Base-by-base conservation (phyloP, 2,888 invertebrate species). In the Penaeus monodon region DNA sequence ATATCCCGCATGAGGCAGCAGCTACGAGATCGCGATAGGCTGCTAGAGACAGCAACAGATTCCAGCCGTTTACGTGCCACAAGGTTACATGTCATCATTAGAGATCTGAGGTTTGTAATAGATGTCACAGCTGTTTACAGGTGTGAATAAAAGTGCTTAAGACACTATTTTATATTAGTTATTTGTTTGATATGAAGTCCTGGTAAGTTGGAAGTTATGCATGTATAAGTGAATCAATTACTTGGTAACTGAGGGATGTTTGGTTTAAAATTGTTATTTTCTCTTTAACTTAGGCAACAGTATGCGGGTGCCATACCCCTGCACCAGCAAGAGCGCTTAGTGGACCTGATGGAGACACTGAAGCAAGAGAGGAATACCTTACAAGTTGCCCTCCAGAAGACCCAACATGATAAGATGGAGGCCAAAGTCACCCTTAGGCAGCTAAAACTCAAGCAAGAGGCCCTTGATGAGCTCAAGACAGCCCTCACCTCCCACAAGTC, bases 291-390 rank as follows among this genome's bases (percentile, higher is more conserved):
- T 84, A 89, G 89, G 65, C 86, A 81, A 49, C 86, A 86, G 78
- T 89, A 86, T 78, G 80, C 86, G 14, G 89, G 89, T 44, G 89
- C 89, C 49, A 84, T 89, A 24, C 89, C 89, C 17, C 84, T 89
- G 27, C 63, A 81, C 20, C 84, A 89, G 44, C 89, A 89, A 74
- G 89, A 89, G 44, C 86, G 84, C 22, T 22, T 80, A 66, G 80
- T 78, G 22, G 84, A 84, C 17, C 29, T 84, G 10, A n/a, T 86
- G 78, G 79, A 83, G 20, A 73, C 70, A 20, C n/a, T 89, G 78
- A 29, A 64, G 29, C 79, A 81, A 38, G 89, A 89, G n/a, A 73
- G 79, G 70, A 81, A 86, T 33, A 22, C 79, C 14, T 66, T 89
- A 10, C 77, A 81, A 33, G 78, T 27, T 29, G 81, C 80, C 73